Conservation (phyloP, 2,797 vertebrate genomes). For the Sus cebifrons region DNA sequence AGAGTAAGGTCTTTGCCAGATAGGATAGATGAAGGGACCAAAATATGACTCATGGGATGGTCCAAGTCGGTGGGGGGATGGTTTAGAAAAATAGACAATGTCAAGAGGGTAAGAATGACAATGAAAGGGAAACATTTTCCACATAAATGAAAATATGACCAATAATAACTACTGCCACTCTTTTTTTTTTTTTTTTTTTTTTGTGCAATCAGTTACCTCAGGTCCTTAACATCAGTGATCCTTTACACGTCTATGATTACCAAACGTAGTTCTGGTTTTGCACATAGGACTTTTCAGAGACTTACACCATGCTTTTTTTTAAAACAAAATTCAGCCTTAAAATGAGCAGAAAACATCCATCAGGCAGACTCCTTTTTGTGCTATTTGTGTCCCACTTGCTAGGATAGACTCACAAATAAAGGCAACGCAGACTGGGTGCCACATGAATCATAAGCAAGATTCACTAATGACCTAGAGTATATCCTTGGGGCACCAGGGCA, state of each 20-base stretch:
- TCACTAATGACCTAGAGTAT: background rate
- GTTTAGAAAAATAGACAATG: background rate
- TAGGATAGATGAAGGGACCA: background rate
- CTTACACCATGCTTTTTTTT: background rate
- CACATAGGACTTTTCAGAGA: background rate
- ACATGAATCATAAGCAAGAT: background rate
- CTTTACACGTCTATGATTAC: background rate
- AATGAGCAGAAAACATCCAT: background rate
- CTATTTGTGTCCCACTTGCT: background rate
- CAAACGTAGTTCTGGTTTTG: background rate
- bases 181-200: background rate
- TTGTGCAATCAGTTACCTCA: background rate
- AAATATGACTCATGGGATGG: background rate
- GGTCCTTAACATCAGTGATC: background rate
- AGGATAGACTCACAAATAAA: background rate
- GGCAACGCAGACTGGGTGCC: background rate
- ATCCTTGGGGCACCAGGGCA: background rate
- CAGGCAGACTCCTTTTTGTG: background rate
- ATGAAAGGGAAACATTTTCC: conserved; percentile 3
- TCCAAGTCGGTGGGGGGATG: too few relatives aligned
- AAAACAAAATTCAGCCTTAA: background rate
- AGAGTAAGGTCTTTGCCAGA: background rate
- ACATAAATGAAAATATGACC: conserved; percentile 10
- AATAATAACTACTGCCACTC: background rate
- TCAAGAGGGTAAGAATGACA: background rate